Base-by-base conservation (phyloP, 2,888 invertebrate genomes). In the Hipparchia sbordonii region DNA sequence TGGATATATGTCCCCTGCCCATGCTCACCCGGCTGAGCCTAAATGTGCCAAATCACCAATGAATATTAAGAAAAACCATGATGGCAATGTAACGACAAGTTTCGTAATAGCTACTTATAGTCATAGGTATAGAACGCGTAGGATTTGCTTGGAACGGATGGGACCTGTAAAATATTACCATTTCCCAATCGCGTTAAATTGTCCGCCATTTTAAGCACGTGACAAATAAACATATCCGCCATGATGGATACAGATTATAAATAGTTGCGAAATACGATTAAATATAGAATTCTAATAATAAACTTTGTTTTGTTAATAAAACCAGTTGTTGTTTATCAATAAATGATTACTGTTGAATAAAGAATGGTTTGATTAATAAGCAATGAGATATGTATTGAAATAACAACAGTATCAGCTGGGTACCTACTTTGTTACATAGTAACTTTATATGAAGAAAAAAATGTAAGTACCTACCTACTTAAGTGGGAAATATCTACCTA, bases 191-290 rank as follows among this genome's bases (percentile, higher is more conserved):
- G 56, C 60, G 51, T 60, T 60, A 60, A 60, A 60, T 60, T 52
- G 23, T 5, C 12, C 74, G 72, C 74, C 72, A 74, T 74, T 65
- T 74, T 72, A 39, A 10, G 48, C 71, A 74, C 77, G 73, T 73
- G 72, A 76, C 67, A 63, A 67, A 73, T 61, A 72, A 63, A 71
- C 59, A 63, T 23, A 71, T 67, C 51, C 74, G 73, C 65, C 65
- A 68, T 48, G 23, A 71, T 69, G 56, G 39, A 60, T 66, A 72
- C 72, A 60, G 59, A 39, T 39, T 39, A 39, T 73, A 76, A 74
- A 76, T 74, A 72, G 73, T 61, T 69, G 69, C 62, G 68, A 74
- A 62, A 75, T 9, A 60, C 23, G 33, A 23, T 56, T 56, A 39
- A 12, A 2, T 10, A 60, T 6, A 10, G 33, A 39, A 6, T 10